Conservation (phyloP, 2,888 invertebrate genomes). For the Polia nebulosa region DNA sequence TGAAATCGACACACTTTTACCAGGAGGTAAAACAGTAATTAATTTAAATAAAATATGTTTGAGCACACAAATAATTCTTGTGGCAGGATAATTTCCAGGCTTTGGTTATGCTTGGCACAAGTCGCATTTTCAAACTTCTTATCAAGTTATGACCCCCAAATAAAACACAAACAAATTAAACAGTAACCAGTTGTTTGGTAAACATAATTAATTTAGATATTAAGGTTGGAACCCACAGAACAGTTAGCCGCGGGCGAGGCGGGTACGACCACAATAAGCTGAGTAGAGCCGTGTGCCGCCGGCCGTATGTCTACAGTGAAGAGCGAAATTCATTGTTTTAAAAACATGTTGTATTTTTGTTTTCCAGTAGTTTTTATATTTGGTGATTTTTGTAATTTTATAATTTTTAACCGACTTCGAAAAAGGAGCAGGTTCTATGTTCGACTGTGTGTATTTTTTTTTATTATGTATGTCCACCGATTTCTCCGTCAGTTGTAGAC, state of each 20-base stretch:
- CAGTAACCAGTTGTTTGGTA: constrained; percentile 32
- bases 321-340: constrained; percentile 14
- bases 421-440: no score
- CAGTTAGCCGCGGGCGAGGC: constrained; percentile 37
- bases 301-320: constrained; percentile 14
- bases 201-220: constrained; percentile 54
- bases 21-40: not conserved
- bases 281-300: constrained; percentile 5
- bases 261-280: constrained; percentile 24
- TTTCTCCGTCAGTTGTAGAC: no score
- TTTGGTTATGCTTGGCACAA: not conserved
- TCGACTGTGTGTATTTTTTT: no score
- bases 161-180: constrained; percentile 32
- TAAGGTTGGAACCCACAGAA: constrained; percentile 34
- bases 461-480: no score
- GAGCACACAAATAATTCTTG: no score
- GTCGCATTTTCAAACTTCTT: not conserved
- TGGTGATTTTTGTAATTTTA: not conserved
- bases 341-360: constrained; percentile 8
- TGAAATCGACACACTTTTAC: not conserved
- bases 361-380: not conserved
- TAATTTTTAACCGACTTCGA: no score
- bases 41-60: no score
- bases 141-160: not conserved
- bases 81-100: not conserved